These are phyloP conservation scores for Molanna angustata DNA, from an alignment of 2,888 invertebrate species.

Conservation along the genomic window DNA sequence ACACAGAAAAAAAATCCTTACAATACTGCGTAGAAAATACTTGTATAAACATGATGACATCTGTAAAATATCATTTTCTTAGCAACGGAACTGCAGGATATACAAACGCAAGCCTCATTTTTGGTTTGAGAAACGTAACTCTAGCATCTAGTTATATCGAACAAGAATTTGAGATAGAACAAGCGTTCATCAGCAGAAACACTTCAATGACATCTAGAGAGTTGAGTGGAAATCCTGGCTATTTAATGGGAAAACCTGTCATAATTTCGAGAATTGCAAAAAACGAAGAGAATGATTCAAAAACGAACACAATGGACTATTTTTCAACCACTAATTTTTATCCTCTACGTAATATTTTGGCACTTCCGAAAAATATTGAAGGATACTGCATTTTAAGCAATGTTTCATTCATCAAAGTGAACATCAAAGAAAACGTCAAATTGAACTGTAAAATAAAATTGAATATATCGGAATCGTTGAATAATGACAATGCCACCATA, in stretches of 20 bases:
- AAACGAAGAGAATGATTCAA: conserved; percentile 22
- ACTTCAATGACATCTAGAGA: conserved; percentile 36
- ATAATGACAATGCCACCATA: conserved; percentile 31
- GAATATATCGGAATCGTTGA: conserved; percentile 25
- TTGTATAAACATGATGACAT: conserved; percentile 19
- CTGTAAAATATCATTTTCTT: conserved; percentile 21
- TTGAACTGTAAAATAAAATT: conserved; percentile 38
- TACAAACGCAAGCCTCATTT: conserved; percentile 25
- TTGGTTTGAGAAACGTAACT: conserved; percentile 14
- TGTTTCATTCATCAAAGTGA: conserved; percentile 36
- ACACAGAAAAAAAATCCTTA: conserved; percentile 9
- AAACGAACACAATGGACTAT: conserved; percentile 27
- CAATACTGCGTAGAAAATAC: conserved; percentile 8
- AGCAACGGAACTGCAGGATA: conserved; percentile 27
- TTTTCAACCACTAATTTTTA: conserved; percentile 23
- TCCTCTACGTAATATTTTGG: conserved; percentile 39
- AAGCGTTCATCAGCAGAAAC: conserved; percentile 23
- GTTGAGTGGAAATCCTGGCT: conserved; percentile 67
- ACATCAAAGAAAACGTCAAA: conserved; percentile 42
- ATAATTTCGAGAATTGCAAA: conserved; percentile 35
- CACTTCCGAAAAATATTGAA: conserved; percentile 39
- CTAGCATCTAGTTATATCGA: conserved; percentile 10
- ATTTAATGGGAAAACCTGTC: conserved; percentile 59
- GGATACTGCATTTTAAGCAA: conserved; percentile 40
- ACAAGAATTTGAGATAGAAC: conserved; percentile 15